Percentiles rank a stretch among this genome's conserved stretches.
phyloP scores from a whole-genome alignment of 2,888 invertebrate genomes.

The Drosophila histrio region DNA sequence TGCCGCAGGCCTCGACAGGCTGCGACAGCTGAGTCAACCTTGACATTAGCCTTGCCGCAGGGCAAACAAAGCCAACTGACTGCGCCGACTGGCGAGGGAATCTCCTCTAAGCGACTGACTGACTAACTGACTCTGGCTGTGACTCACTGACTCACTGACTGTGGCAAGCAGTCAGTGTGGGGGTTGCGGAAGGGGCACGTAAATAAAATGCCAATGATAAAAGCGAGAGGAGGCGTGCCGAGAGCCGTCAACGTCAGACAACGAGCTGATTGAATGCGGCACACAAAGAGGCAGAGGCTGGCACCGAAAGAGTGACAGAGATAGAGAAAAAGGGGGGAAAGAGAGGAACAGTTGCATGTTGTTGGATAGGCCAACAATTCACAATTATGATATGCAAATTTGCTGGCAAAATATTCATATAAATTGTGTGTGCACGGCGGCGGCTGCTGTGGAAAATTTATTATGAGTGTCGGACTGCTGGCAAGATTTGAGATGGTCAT shows the following conservation, averaged over 20 bases:
- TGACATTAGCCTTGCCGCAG: conserved; percentile 71
- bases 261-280: conserved; percentile 57
- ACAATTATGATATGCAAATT: conserved; percentile 69
- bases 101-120: conserved; percentile 33
- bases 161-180: neutral
- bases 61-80: conserved; percentile 46
- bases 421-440: conserved; percentile 45
- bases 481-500: conserved; percentile 14
- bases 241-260: conserved; percentile 52
- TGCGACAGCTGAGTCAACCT: conserved; percentile 63
- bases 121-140: conserved; percentile 19
- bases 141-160: conserved; percentile 48
- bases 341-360: conserved; percentile 6
- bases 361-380: conserved; percentile 51
- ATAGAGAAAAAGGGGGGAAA: neutral
- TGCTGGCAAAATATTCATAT: conserved; percentile 56
- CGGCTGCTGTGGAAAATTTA: conserved; percentile 38
- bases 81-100: conserved; percentile 17
- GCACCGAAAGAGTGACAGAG: neutral
- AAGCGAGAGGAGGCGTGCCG: conserved; percentile 46
- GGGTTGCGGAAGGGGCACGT: conserved; percentile 24
- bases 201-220: conserved; percentile 66
- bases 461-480: conserved; percentile 2
- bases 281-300: conserved; percentile 22
- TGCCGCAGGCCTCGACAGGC: conserved; percentile 44